These are phyloP conservation scores for Aplodontia rufa DNA, from an alignment of 2,113 vertebrate species.

Conservation along the genomic window DNA sequence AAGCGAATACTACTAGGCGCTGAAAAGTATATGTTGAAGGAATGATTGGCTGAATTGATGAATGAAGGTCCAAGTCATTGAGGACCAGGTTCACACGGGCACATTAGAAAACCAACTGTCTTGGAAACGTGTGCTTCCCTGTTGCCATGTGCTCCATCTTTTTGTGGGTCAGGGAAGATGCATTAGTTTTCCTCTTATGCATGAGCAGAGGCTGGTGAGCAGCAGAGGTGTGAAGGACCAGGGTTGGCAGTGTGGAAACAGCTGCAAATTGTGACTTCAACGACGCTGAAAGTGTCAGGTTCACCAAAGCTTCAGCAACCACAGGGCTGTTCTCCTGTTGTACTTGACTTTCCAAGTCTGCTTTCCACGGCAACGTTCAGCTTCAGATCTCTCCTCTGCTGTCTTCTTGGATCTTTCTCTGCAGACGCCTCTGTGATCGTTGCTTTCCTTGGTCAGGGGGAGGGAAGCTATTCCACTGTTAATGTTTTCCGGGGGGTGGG, in stretches of 20 bases:
- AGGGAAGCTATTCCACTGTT: accelerated
- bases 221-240: background rate
- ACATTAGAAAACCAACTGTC: background rate
- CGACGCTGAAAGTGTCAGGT: background rate
- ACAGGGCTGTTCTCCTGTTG: background rate
- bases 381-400: background rate
- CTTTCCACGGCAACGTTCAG: accelerated
- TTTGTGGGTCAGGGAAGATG: background rate
- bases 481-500: background rate
- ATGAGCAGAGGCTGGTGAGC: background rate
- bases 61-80: background rate
- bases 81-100: background rate
- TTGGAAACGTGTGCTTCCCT: background rate
- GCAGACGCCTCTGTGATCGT: background rate
- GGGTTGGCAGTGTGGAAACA: accelerated
- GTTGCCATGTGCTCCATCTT: background rate
- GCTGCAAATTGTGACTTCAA: background rate
- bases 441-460: background rate
- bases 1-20: background rate
- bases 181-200: background rate
- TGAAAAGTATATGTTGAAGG: background rate
- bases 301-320: background rate
- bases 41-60: background rate
- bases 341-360: background rate
- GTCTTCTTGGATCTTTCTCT: background rate